Base-by-base conservation (phyloP, 2,113 vertebrate genomes). In the Pogonocichla stellata region DNA sequence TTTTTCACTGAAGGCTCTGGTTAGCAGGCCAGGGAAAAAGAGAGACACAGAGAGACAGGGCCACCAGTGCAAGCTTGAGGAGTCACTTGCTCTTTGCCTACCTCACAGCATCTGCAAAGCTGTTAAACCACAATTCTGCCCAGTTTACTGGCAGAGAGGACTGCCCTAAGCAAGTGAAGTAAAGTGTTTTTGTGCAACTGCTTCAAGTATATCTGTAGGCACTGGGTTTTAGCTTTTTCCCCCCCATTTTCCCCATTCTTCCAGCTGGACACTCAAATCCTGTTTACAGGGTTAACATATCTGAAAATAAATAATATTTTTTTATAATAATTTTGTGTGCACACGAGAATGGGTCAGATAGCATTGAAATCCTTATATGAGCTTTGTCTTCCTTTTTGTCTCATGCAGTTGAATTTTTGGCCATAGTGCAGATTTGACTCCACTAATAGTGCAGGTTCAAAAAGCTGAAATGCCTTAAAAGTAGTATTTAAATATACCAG, bases 121-220 rank as follows among this genome's bases (percentile, higher is more conserved):
- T 94, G 92, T 96, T 96, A 96, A 96, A 96, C 97, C 96, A 96
- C 93, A 95, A 51, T 93, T 65, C 57, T 92, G 86, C 77, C 79
- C 70, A 83, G 48, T 58, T 94, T 87, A 82, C 90, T 87, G 81
- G 66, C 51, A 89, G 36, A 67, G 66, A 75, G 50, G 58, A 86
- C 34, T 88, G 62, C 56, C 62, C 45, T 85, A 85, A 94, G 28
- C 28, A 45, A 64, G 36, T 25, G 75, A 86, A 83, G 58, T 2
- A 80, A 80, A 93, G 14, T 5, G 19, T 67, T 83, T 79, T 69
- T 87, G 45, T 90, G 28, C 60, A 88, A 14, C 43, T 48, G 8
- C 24, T 67, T 67, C 17, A 79, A 33, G 8, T 22, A 40, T 26
- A n/a, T 15, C 8, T 43, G 23, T 19, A 67, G 43, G 11, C n/a